These are phyloP conservation scores for Sesamia inferens DNA, from an alignment of 2,888 invertebrate genomes.

Conservation along the genomic window DNA sequence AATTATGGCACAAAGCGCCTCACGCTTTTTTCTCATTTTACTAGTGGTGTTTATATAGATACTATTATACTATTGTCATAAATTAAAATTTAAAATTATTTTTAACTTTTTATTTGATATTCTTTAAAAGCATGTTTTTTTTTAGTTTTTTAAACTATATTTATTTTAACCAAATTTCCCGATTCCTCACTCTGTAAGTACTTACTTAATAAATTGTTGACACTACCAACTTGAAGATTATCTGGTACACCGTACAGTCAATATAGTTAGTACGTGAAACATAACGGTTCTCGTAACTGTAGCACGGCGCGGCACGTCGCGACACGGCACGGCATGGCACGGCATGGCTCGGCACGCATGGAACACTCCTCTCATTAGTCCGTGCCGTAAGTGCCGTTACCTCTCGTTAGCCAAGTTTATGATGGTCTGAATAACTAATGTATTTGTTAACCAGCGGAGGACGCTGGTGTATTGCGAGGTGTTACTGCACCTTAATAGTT, in stretches of 20 bases:
- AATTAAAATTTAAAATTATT: too few relatives aligned
- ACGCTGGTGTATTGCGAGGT: constrained; percentile 31
- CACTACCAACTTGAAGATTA: neutral
- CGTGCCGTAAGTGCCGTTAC: constrained; percentile 45
- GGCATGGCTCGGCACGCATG: constrained; percentile 50
- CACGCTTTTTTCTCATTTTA: too few relatives aligned
- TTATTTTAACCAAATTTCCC: neutral
- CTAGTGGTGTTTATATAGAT: too few relatives aligned
- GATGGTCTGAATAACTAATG: constrained; percentile 61
- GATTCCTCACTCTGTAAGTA: neutral
- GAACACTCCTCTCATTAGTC: constrained; percentile 57
- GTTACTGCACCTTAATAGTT: neutral
- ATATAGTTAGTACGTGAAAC: constrained; percentile 8
- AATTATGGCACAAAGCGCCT: too few relatives aligned
- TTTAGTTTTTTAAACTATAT: too few relatives aligned
- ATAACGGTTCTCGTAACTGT: constrained; percentile 56
- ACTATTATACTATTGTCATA: too few relatives aligned
- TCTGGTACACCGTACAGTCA: constrained; percentile 4
- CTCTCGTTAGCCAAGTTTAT: constrained; percentile 62
- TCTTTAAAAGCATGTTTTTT: too few relatives aligned
- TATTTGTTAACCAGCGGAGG: constrained; percentile 29
- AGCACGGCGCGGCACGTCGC: constrained; percentile 3
- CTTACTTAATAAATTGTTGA: neutral
- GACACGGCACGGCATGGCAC: constrained; percentile 3
- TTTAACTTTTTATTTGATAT: too few relatives aligned